A percentile compares a stretch with the other conserved stretches of the same genome.
Evolutionary conservation across 2,888 invertebrate genomes (phyloP).

Genomic region (Mesoligia furuncula): DNA sequence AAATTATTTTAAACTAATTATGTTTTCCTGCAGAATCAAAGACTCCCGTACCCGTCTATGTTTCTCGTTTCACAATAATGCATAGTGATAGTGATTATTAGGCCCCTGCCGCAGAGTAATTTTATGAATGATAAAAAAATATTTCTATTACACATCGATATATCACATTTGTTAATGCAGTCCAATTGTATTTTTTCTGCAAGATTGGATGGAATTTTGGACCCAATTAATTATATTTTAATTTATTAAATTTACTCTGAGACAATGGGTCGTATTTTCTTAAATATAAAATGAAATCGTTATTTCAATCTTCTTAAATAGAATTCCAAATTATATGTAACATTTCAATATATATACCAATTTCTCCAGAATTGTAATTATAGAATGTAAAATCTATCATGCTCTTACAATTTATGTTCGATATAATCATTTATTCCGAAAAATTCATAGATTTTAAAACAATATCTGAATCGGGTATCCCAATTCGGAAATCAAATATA

Average conservation of each 20-base stretch:
- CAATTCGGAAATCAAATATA: constrained; percentile 74
- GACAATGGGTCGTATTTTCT: constrained; percentile 78
- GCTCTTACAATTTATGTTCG: constrained; percentile 80
- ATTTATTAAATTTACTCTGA: constrained; percentile 83
- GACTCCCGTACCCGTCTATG: constrained; percentile 90
- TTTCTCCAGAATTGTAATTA: constrained; percentile 79
- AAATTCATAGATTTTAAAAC: constrained; percentile 69
- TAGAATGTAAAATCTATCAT: constrained; percentile 81
- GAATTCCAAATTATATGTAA: constrained; percentile 83
- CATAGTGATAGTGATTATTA: constrained; percentile 75
- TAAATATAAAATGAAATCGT: constrained; percentile 77
- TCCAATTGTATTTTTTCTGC: constrained; percentile 84
- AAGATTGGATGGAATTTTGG: constrained; percentile 89
- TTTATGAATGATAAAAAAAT: constrained; percentile 81
- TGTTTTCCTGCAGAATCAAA: constrained; percentile 88
- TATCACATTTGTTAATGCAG: constrained; percentile 85
- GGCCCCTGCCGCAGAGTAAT: constrained; percentile 85
- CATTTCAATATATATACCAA: constrained; percentile 85
- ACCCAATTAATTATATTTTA: constrained; percentile 86
- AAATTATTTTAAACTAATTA: constrained; percentile 83
- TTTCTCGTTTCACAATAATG: constrained; percentile 74
- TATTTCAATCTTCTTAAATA: constrained; percentile 80
- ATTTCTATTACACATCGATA: constrained; percentile 81
- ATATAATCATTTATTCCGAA: constrained; percentile 80
- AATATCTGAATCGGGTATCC: constrained; percentile 73